Conservation (phyloP, 2,797 vertebrate species). For the Neomorphus geoffroyi region DNA sequence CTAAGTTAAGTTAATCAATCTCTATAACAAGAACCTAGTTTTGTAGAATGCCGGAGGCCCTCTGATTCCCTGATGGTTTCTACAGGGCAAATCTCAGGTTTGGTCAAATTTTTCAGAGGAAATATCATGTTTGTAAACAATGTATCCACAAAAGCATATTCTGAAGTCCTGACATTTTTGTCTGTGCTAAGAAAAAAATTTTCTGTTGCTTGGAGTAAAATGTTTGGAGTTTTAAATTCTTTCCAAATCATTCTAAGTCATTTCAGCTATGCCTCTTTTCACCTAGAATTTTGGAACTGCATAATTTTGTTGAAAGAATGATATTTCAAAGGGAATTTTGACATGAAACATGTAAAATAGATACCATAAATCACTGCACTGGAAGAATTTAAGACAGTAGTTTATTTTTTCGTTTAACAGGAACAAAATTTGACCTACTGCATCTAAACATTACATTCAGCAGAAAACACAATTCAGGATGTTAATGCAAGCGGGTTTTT, state of each 20-base stretch:
- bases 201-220: neutral
- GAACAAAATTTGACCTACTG: neutral
- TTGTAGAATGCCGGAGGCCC: neutral
- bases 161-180: neutral
- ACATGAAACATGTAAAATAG: neutral
- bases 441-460: neutral
- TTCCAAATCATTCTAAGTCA: neutral
- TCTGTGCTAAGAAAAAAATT: neutral
- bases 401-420: neutral
- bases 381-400: neutral
- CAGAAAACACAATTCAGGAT: neutral
- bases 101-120: neutral
- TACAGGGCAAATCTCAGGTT: neutral
- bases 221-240: neutral
- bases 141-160: neutral
- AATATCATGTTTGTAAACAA: neutral
- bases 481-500: neutral
- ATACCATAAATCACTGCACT: neutral
- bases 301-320: neutral
- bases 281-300: neutral
- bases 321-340: neutral
- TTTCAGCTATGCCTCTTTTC: neutral
- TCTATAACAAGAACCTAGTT: slow-evolving; percentile 12
- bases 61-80: neutral
- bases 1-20: slow-evolving; percentile 8